phyloP scores from a whole-genome alignment of 2,797 vertebrate genomes.

The Enteromius trimaculatus region DNA sequence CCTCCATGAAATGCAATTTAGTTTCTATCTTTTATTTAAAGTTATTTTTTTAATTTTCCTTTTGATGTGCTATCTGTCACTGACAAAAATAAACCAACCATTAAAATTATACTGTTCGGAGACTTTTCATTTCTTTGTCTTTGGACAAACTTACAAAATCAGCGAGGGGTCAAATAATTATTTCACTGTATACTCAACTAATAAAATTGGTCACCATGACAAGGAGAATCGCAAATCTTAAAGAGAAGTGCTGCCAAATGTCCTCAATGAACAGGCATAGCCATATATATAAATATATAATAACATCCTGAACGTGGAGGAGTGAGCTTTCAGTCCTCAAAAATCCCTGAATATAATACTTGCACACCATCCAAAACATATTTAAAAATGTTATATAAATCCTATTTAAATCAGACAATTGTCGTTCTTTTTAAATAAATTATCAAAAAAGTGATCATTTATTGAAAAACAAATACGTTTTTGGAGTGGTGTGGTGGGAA shows the following conservation, averaged over 20 bases:
- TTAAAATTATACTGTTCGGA: no score
- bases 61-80: no score
- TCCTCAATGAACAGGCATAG: slow-evolving; percentile 13
- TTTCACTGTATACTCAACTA: no score
- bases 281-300: no score
- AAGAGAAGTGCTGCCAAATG: background rate
- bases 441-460: slow-evolving; percentile 17
- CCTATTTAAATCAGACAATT: slow-evolving; percentile 24
- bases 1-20: no score
- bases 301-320: slow-evolving; percentile 5
- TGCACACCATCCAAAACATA: background rate
- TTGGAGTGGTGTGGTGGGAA: background rate
- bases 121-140: no score
- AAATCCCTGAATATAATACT: slow-evolving; percentile 10
- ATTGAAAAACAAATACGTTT: slow-evolving; percentile 10
- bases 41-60: no score
- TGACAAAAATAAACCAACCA: no score
- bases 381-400: slow-evolving; percentile 30
- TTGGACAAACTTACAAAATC: no score
- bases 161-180: no score
- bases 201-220: no score
- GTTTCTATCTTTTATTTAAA: no score
- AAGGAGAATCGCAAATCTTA: slow-evolving; percentile 7
- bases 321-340: slow-evolving; percentile 17
- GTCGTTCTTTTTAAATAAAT: slow-evolving; percentile 17